These are phyloP conservation scores for Lycopodina hypogea DNA, from an alignment of 37 sponge, comb jelly and placozoan genomes.

Conservation along the genomic window DNA sequence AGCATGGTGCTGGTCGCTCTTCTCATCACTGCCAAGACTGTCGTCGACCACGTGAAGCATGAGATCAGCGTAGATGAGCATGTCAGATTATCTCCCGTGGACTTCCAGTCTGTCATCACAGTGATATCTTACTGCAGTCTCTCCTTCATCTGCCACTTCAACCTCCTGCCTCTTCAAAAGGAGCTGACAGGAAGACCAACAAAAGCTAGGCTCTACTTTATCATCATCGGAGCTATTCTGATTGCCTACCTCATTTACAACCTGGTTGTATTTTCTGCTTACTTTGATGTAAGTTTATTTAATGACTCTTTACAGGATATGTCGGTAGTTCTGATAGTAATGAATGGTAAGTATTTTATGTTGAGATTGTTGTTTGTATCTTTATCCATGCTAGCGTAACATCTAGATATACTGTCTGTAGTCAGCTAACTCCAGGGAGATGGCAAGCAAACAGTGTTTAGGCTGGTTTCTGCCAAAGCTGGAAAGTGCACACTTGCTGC, in stretches of 20 bases:
- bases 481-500: too few species aligned
- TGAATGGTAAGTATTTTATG: constrained; percentile 13
- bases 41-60: neutral
- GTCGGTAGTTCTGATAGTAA: too few species aligned
- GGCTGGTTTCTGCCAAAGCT: too few species aligned
- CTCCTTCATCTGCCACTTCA: constrained; percentile 78
- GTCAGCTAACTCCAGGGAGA: too few species aligned
- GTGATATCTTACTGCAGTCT: constrained; percentile 65
- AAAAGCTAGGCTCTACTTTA: constrained; percentile 17
- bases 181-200: constrained; percentile 46
- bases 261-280: constrained; percentile 52
- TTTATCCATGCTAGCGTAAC: too few species aligned
- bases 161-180: constrained; percentile 66
- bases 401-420: too few species aligned
- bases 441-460: too few species aligned
- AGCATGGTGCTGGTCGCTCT: constrained; percentile 24
- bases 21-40: constrained; percentile 5
- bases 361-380: too few species aligned
- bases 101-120: constrained; percentile 22
- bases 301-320: too few species aligned
- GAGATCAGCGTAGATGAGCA: neutral
- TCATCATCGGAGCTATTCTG: constrained; percentile 34
- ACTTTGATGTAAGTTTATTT: constrained; percentile 60
- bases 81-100: neutral
- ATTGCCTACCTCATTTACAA: constrained; percentile 55